These are phyloP conservation scores for Aix galericulata DNA, from an alignment of 2,113 vertebrate genomes.

Conservation along the genomic window DNA sequence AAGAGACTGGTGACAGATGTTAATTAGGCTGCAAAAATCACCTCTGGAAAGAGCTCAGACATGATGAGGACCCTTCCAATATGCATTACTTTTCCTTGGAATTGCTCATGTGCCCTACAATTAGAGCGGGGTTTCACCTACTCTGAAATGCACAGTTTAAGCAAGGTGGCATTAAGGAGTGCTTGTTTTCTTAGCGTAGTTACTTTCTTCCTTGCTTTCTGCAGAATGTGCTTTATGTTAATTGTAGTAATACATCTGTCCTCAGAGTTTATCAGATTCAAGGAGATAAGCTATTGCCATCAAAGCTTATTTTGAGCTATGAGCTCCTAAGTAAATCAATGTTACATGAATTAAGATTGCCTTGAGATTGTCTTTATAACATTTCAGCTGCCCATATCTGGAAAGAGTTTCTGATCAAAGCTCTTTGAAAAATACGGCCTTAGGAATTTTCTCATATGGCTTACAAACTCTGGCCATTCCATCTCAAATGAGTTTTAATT, in stretches of 20 bases:
- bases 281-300: constrained; percentile 57
- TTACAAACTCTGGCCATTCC: not conserved
- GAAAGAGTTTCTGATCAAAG: constrained; percentile 41
- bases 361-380: constrained; percentile 47
- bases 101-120: not conserved
- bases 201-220: constrained; percentile 30
- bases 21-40: constrained; percentile 27
- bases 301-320: constrained; percentile 43
- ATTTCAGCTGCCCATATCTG: constrained; percentile 47
- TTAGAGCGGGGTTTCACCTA: not conserved
- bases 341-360: constrained; percentile 53
- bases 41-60: constrained; percentile 31
- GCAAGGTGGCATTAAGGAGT: constrained; percentile 18
- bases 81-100: not conserved
- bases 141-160: not conserved
- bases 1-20: constrained; percentile 9
- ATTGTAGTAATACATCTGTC: constrained; percentile 67
- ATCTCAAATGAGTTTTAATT: constrained; percentile 22
- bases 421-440: not conserved
- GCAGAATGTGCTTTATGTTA: constrained; percentile 40
- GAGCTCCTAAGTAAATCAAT: constrained; percentile 48
- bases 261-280: constrained; percentile 63
- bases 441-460: constrained; percentile 12
- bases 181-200: not conserved
- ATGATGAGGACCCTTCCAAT: not conserved